A percentile compares a stretch with the other conserved stretches of the same genome.
Conservation (phyloP, 2,888 invertebrate species). For the Netelia inedita region DNA sequence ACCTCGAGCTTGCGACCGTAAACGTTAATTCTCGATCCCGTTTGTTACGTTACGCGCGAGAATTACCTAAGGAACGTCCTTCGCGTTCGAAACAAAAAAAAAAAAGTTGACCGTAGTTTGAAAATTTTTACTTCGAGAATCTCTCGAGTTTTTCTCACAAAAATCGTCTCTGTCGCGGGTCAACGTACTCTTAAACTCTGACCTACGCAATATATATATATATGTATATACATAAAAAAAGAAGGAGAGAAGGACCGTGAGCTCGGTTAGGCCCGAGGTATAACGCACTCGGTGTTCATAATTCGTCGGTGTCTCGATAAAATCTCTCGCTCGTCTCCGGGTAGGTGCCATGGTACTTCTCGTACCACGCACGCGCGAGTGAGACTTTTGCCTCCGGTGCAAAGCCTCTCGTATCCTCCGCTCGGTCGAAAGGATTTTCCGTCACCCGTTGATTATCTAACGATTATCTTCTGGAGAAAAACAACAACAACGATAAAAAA, state of each 20-base stretch:
- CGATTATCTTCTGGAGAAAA: not conserved
- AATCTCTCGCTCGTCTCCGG: constrained; percentile 50
- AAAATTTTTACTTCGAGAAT: constrained; percentile 9
- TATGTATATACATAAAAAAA: constrained; percentile 32
- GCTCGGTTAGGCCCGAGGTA: constrained; percentile 29
- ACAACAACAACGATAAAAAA: too few relatives aligned
- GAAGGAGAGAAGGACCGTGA: not conserved
- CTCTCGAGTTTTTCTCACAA: constrained; percentile 8
- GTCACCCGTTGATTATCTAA: not conserved
- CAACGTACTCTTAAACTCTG: constrained; percentile 58
- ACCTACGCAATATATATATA: constrained; percentile 46
- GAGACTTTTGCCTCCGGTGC: too few relatives aligned
- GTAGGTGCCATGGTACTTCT: constrained; percentile 15
- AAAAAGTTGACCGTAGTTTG: not conserved
- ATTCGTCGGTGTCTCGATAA: constrained; percentile 59
- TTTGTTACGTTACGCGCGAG: not conserved
- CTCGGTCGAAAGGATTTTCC: too few relatives aligned
- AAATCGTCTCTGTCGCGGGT: constrained; percentile 27
- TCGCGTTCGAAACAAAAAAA: constrained; percentile 2
- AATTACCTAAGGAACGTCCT: constrained; percentile 38
- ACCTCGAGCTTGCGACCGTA: not conserved
- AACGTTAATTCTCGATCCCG: not conserved
- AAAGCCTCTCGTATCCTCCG: too few relatives aligned
- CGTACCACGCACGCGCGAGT: too few relatives aligned
- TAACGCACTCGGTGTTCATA: constrained; percentile 55